These are phyloP conservation scores for Tapirus indicus DNA, from an alignment of 2,797 vertebrate species.

Conservation along the genomic window DNA sequence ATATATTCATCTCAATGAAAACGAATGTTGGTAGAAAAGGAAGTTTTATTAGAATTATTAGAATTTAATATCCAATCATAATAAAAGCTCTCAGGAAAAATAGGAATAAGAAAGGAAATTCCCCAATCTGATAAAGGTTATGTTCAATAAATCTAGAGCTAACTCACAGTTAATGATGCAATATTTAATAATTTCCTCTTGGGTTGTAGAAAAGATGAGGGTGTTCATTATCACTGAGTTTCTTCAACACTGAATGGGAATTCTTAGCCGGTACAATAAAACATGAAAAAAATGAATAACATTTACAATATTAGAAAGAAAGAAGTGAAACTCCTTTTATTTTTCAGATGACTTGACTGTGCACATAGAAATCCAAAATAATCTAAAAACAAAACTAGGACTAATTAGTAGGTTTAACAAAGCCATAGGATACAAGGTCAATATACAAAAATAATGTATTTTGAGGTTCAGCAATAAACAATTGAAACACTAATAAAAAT, in stretches of 20 bases:
- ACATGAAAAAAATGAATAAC: not conserved
- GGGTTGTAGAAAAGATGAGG: not conserved
- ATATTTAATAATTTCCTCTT: not conserved
- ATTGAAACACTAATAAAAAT: not conserved
- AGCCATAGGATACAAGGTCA: not conserved
- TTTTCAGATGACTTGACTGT: not conserved
- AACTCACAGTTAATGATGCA: not conserved
- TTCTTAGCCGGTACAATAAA: not conserved
- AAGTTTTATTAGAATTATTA: no score
- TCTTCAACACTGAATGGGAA: not conserved
- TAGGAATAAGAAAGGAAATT: not conserved
- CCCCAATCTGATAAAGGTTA: not conserved
- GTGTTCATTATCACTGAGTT: not conserved
- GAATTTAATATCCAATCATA: not conserved
- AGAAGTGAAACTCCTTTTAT: not conserved
- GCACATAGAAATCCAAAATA: not conserved
- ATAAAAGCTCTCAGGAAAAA: not conserved
- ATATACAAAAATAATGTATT: not conserved
- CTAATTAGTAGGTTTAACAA: not conserved
- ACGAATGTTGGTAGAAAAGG: not conserved
- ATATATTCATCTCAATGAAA: not conserved
- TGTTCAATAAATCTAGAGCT: not conserved
- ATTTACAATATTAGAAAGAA: not conserved
- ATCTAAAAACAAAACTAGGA: not conserved
- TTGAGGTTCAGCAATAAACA: not conserved